Base-by-base conservation (phyloP, 2,888 invertebrate genomes). In the Dasypolia templi region DNA sequence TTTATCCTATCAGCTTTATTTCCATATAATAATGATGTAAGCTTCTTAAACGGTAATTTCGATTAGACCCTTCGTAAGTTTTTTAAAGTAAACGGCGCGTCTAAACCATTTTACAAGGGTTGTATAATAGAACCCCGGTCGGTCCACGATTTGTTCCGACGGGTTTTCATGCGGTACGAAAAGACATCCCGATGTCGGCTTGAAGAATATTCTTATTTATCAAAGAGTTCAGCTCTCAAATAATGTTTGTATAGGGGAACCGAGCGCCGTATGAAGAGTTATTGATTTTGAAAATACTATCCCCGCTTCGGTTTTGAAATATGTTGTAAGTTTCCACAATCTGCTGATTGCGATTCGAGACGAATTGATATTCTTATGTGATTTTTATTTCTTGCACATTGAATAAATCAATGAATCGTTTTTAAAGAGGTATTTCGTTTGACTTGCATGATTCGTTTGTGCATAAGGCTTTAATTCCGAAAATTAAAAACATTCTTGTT, bases 181-280 rank as follows among this genome's bases (percentile, higher is more conserved):
- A 85, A 89, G 87, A 87, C 82, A 81, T 86, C 78, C 84, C 86
- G 73, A 82, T 82, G 84, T 88, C 91, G 84, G 79, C 84, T 89
- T 87, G 87, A 88, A 89, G 85, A 89, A 90, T 89, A 90, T 91
- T 90, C 90, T 89, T 91, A 93, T 92, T 90, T 91, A 91, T 92
- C 90, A 91, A 88, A 89, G 87, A 88, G 87, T 85, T 88, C 81
- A 84, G 86, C 84, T 85, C 84, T 84, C 85, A 82, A 86, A 85
- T 87, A 86, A 89, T 90, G 87, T 91, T 92, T 92, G 87, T 88
- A 88, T 84, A 89, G 87, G 83, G 87, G 83, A 83, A 85, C 86
- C 86, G 84, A 87, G 87, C 83, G 76, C 75, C 78, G 87, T 88
- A 89, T 91, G 89, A 89, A 91, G 91, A 87, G 87, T 87, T 89